phyloP scores from a whole-genome alignment of 2,113 vertebrate species.

The Mixornis gularis region DNA sequence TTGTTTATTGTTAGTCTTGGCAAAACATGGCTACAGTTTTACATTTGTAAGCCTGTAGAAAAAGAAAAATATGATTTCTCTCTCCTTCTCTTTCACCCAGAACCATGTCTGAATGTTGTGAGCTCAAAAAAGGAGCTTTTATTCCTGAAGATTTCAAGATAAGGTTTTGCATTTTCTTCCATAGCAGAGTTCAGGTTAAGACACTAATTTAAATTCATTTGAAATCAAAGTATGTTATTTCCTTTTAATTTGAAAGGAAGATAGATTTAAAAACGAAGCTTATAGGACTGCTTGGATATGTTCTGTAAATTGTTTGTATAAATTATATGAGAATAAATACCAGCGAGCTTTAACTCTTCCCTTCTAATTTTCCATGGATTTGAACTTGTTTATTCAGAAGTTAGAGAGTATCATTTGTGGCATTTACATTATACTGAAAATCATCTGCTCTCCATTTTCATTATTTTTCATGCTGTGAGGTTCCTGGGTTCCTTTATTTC shows the following conservation, averaged over 20 bases:
- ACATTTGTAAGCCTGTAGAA: background rate
- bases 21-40: background rate
- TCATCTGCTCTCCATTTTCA: background rate
- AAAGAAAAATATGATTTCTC: background rate
- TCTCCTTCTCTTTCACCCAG: background rate
- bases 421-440: constrained; percentile 1
- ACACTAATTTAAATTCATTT: constrained; percentile 37
- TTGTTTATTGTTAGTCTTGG: background rate
- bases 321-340: constrained; percentile 35
- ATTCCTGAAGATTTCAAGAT: constrained; percentile 5
- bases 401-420: background rate
- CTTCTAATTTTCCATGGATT: constrained; percentile 32
- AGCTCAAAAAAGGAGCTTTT: background rate
- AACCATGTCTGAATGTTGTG: background rate
- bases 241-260: constrained; percentile 40
- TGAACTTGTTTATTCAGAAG: constrained; percentile 43
- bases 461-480: background rate
- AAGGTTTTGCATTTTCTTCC: background rate
- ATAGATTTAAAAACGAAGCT: background rate
- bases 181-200: constrained; percentile 18
- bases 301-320: constrained; percentile 43
- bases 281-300: background rate
- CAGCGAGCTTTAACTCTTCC: constrained; percentile 37
- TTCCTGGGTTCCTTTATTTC: constrained; percentile 6
- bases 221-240: background rate